Evolutionary conservation across 2,113 vertebrate species (phyloP).

Genomic region (Hylia prasina): DNA sequence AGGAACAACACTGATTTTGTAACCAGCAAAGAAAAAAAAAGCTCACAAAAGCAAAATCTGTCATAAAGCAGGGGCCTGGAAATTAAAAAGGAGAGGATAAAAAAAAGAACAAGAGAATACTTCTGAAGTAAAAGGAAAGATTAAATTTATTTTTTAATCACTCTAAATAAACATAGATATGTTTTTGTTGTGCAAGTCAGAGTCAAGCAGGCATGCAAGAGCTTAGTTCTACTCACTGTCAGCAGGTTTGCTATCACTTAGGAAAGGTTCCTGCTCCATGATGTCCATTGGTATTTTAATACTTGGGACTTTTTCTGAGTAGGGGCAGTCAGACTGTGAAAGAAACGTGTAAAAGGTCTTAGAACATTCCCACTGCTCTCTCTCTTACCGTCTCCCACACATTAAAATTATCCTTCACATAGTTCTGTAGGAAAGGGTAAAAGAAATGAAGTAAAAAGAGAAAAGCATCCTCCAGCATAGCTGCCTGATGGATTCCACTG

Average conservation of each 20-base stretch:
- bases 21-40: not conserved
- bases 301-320: slow-evolving; percentile 94
- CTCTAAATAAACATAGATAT: not conserved
- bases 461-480: not conserved
- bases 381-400: not conserved
- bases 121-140: not conserved
- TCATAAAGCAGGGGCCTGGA: slow-evolving; percentile 22
- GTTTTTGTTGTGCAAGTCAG: slow-evolving; percentile 41
- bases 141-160: not conserved
- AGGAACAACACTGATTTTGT: not conserved
- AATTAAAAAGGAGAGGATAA: not conserved
- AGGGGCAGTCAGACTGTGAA: slow-evolving; percentile 96
- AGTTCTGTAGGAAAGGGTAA: not conserved
- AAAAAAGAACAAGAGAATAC: not conserved
- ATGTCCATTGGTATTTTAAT: slow-evolving; percentile 99
- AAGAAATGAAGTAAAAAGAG: not conserved
- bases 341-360: slow-evolving; percentile 76
- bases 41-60: not conserved
- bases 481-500: not conserved
- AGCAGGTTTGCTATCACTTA: slow-evolving; percentile 90
- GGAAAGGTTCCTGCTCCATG: slow-evolving; percentile 97
- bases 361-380: slow-evolving; percentile 47
- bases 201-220: slow-evolving; percentile 65
- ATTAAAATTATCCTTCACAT: not conserved
- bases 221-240: slow-evolving; percentile 93